Evolutionary conservation across 1,140 invertebrate genomes (phyloP), one percentile per base, ranked within the genome.

Genomic region (Delia radicum): DNA sequence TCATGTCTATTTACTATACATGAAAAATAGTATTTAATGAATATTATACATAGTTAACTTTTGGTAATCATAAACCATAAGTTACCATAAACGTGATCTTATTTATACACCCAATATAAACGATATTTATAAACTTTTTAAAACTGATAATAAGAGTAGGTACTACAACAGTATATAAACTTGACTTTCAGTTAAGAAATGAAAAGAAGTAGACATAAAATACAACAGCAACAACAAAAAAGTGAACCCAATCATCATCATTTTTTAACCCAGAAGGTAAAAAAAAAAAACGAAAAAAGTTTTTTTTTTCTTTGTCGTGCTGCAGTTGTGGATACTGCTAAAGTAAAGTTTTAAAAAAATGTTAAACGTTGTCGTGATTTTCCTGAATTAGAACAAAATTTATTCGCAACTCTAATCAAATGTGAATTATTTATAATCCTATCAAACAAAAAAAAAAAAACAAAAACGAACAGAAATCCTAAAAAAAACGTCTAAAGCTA

Each of bases 391-490:
- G 65, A 69, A 69, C 65, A 69, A 69, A 69, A 69, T 69, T 69
- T 69, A 69, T 69, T 69, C 65, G 29, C 31, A 69, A 69, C 65
- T 69, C 65, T 69, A 69, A 69, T 69, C 65, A 69, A 69, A 69
- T 69, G 65, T 69, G 65, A 69, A 69, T 69, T 69, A 69, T 69
- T 69, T 69, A 69, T 69, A 69, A 69, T 69, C n/a, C 65, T 69
- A 69, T 69, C 65, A 69, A 67, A 28, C 15, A 15, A 18, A 33
- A 69, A 31, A 69, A 37, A 21, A 69, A 37, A 24, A 69, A 12
- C 29, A 69, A 65, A 3, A 29, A 65, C 48, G 18, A 3, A 65
- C 27, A 27, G 6, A 65, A 13, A 65, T 15, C 12, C 12, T 8
- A 65, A 28, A 28, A 29, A 67, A 18, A 37, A 33, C 65, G 21